These are phyloP conservation scores for Gymnodraco acuticeps DNA, from an alignment of 2,797 vertebrate genomes.

Conservation along the genomic window DNA sequence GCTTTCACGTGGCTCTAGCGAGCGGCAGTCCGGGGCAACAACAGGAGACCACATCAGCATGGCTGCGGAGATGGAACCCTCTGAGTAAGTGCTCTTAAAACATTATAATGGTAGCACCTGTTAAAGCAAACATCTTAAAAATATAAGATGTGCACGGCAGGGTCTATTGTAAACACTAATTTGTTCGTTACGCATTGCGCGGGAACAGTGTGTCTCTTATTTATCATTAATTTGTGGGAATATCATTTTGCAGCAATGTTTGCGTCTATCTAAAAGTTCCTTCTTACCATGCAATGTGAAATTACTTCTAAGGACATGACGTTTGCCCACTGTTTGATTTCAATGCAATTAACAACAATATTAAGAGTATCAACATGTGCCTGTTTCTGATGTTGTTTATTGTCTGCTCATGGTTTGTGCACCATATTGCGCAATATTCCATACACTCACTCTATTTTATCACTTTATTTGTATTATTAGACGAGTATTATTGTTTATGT, in stretches of 20 bases:
- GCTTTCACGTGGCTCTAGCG: slow-evolving; percentile 81
- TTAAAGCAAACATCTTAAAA: background rate
- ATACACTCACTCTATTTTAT: background rate
- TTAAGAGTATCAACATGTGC: background rate
- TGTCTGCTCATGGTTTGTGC: background rate
- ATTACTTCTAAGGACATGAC: background rate
- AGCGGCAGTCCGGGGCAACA: slow-evolving; percentile 63
- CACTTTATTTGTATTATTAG: no score
- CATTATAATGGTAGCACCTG: background rate
- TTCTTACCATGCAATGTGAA: background rate
- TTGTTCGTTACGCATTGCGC: background rate
- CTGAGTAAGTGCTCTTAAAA: slow-evolving; percentile 79
- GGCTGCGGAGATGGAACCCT: slow-evolving; percentile 84
- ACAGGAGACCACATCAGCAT: slow-evolving; percentile 70
- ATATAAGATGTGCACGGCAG: no score
- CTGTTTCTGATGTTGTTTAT: slow-evolving; percentile 16
- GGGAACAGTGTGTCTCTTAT: background rate
- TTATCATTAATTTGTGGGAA: background rate
- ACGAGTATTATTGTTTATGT: no score
- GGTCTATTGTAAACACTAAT: background rate
- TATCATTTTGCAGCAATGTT: background rate
- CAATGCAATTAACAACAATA: background rate
- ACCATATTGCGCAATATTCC: slow-evolving; percentile 8
- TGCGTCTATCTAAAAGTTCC: background rate
- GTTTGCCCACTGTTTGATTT: background rate